Base-by-base conservation (phyloP, 2,888 invertebrate genomes). In the Plutella xylostella region DNA sequence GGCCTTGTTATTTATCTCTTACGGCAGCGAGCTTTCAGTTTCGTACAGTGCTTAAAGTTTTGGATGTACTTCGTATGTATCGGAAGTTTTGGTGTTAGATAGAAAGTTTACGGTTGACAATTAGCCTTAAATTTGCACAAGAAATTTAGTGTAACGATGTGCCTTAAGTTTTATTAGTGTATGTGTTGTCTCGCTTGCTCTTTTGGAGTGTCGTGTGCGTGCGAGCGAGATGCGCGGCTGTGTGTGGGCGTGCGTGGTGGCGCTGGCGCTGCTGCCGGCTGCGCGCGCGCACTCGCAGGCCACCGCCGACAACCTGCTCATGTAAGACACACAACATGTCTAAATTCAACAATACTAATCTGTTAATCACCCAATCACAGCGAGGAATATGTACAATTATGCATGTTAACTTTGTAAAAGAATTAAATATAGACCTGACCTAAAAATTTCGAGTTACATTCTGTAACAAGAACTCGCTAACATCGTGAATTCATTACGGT, bases 81-180 rank as follows among this genome's bases (percentile, higher is more conserved):
- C 42, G 15, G 25, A 45, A 49, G 41, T 50, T 53, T 55, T 48
- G 45, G 48, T 39, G 38, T 43, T 30, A 31, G 38, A 34, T 22
- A 21, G 38, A 22, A 17, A 31, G 12, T 7, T 31, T 38, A 19
- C 31, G 21, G 52, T 53, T 59, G 57, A 56, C 60, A 56, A 55
- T 49, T 61, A 68, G 67, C 63, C 64, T 72, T 70, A n/a, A n/a
- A 64, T 52, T 57, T 53, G 48, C 56, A 44, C 58, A 61, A 63
- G 56, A 62, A 63, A 58, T 63, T 20, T 59, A 63, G 53, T 51
- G 69, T 63, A 77, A 78, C 65, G 60, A 72, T 70, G 79, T 78
- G 80, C 79, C 79, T 80, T 79, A 72, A 54, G 54, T 56, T 65
- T 63, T 73, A 69, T 66, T 69, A 63, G 61, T 60, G 62, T 50